Evolutionary conservation across 23 tunicate genomes (phyloP).

Genomic region (Trididemnum miniatum): DNA sequence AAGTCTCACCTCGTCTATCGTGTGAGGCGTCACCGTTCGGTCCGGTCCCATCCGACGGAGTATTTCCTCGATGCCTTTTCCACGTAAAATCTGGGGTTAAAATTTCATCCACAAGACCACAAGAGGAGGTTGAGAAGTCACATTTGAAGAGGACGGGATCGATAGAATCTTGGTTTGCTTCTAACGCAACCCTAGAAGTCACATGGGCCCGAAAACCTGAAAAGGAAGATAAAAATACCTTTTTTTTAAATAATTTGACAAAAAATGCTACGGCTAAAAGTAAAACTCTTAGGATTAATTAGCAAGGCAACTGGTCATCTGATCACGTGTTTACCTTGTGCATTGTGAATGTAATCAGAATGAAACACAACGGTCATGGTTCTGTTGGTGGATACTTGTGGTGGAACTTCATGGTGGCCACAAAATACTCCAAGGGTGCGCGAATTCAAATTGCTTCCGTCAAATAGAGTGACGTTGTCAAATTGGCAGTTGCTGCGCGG

Average conservation of each 20-base stretch:
- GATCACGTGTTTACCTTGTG: no score
- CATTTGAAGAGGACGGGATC: conserved; percentile 48
- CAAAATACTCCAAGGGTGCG: conserved; percentile 3
- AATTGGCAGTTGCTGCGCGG: conserved; percentile 18
- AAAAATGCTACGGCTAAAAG: no score
- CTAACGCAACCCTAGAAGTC: background rate
- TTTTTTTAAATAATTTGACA: no score
- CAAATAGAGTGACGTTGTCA: conserved; percentile 37
- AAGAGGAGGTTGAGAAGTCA: conserved; percentile 44
- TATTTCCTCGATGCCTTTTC: conserved; percentile 31
- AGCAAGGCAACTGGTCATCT: no score
- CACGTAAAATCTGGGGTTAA: conserved; percentile 53
- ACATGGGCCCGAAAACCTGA: conserved; percentile 65
- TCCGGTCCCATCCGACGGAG: conserved; percentile 74
- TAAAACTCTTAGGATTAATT: no score
- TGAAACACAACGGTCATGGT: conserved; percentile 31
- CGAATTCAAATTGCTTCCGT: background rate
- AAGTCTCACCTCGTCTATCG: conserved; percentile 32
- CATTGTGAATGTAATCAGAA: conserved; percentile 35
- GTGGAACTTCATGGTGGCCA: background rate
- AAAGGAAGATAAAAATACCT: no score
- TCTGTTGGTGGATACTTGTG: conserved; percentile 11
- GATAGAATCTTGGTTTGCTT: background rate
- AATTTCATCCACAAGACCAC: conserved; percentile 52
- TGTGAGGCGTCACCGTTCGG: conserved; percentile 69